Conservation (phyloP, 2,797 vertebrate species). For the Sebastes steindachneri region DNA sequence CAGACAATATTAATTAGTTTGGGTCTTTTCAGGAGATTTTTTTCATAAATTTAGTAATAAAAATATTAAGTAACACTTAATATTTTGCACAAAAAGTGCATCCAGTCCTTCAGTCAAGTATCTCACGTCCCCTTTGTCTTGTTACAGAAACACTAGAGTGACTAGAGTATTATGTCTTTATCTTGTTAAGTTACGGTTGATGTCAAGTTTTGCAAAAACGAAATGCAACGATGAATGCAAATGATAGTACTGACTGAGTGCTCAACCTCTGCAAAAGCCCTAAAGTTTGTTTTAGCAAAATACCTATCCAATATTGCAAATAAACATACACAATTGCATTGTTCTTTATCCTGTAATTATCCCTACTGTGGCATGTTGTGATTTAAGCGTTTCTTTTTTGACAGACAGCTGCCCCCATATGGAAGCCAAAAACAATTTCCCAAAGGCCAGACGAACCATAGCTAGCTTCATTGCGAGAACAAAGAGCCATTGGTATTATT, state of each 20-base stretch:
- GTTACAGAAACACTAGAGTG: neutral
- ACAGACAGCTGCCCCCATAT: conserved; percentile 84
- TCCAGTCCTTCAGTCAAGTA: neutral
- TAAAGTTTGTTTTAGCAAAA: conserved; percentile 62
- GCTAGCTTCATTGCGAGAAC: conserved; percentile 74
- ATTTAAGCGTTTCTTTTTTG: conserved; percentile 78
- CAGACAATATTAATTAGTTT: neutral
- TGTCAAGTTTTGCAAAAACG: conserved; percentile 28
- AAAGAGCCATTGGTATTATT: conserved; percentile 83
- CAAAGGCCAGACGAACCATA: conserved; percentile 76
- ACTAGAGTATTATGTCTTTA: neutral
- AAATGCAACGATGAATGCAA: neutral
- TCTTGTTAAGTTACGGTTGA: conserved; percentile 6
- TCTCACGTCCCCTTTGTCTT: neutral
- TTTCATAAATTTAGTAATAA: neutral
- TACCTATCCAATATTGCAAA: conserved; percentile 59
- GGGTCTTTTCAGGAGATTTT: neutral
- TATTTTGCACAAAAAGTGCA: neutral
- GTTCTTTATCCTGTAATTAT: conserved; percentile 75
- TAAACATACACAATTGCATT: conserved; percentile 73
- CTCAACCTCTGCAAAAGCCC: conserved; percentile 44
- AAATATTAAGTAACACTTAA: neutral
- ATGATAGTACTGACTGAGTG: conserved; percentile 5
- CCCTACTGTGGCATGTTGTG: conserved; percentile 65
- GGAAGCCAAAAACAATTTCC: conserved; percentile 81